Conservation (phyloP, 2,797 vertebrate species). For the Schizopygopsis malacanthus region DNA sequence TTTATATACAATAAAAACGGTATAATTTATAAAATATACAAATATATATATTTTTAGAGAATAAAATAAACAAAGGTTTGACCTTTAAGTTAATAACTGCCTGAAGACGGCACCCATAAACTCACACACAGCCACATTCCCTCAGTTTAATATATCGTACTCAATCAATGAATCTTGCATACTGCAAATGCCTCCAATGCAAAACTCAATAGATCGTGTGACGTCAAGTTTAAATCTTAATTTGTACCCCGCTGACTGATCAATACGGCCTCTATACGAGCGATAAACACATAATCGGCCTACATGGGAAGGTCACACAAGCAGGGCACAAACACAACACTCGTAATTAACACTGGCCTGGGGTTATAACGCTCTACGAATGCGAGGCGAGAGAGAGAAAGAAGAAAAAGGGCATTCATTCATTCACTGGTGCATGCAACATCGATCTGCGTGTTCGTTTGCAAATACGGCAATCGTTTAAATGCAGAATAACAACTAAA, state of each 20-base stretch:
- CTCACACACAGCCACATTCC: neutral
- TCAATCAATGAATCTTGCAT: constrained; percentile 83
- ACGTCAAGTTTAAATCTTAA: constrained; percentile 87
- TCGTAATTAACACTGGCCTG: constrained; percentile 58
- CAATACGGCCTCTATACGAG: constrained; percentile 76
- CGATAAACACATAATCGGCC: constrained; percentile 73
- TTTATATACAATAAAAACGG: neutral
- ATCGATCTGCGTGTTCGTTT: constrained; percentile 57
- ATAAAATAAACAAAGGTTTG: neutral
- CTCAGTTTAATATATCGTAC: constrained; percentile 46
- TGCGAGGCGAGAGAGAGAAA: constrained; percentile 32
- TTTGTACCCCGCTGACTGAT: constrained; percentile 79
- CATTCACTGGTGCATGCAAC: constrained; percentile 22
- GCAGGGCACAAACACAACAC: constrained; percentile 56
- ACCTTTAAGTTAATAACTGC: constrained; percentile 31
- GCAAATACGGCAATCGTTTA: constrained; percentile 9
- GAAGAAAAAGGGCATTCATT: neutral
- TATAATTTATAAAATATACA: neutral
- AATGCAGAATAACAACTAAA: constrained; percentile 35
- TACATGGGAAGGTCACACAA: constrained; percentile 76
- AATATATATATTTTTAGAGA: neutral
- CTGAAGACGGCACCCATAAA: constrained; percentile 23
- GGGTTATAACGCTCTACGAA: constrained; percentile 49
- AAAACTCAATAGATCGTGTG: constrained; percentile 81
- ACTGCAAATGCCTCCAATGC: constrained; percentile 84